Evolutionary conservation across 53 echinoderm and acorn worm genomes (phyloP).

Genomic region (Temnopleurus reevesii): DNA sequence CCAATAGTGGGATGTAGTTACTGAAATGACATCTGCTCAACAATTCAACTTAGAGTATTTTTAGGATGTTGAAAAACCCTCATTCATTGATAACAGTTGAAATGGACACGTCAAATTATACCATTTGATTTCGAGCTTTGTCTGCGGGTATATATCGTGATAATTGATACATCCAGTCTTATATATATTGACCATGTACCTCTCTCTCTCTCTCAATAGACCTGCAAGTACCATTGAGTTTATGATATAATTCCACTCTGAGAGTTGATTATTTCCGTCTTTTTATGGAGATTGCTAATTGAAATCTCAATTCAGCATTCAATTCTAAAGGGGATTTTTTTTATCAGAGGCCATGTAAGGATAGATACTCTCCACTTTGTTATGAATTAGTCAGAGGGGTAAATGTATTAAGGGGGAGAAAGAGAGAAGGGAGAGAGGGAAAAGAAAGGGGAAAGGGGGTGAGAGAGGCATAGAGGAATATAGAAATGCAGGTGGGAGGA

Average conservation of each 20-base stretch:
- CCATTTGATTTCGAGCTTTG: neutral
- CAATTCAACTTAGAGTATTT: too few relatives aligned
- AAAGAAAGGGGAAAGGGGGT: neutral
- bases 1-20: too few relatives aligned
- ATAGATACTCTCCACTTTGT: neutral
- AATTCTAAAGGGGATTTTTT: neutral
- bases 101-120: conserved; percentile 20
- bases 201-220: neutral
- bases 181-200: neutral
- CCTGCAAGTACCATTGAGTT: neutral
- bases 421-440: neutral
- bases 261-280: neutral
- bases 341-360: neutral
- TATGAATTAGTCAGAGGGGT: neutral
- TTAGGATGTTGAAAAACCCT: neutral
- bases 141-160: neutral
- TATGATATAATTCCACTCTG: neutral
- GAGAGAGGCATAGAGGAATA: neutral
- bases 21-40: too few relatives aligned
- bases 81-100: neutral
- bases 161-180: conserved; percentile 2
- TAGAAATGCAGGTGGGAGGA: neutral
- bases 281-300: neutral
- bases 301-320: neutral
- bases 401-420: neutral